Conservation (phyloP, 2,797 vertebrate species). For the Bucorvus abyssinicus region DNA sequence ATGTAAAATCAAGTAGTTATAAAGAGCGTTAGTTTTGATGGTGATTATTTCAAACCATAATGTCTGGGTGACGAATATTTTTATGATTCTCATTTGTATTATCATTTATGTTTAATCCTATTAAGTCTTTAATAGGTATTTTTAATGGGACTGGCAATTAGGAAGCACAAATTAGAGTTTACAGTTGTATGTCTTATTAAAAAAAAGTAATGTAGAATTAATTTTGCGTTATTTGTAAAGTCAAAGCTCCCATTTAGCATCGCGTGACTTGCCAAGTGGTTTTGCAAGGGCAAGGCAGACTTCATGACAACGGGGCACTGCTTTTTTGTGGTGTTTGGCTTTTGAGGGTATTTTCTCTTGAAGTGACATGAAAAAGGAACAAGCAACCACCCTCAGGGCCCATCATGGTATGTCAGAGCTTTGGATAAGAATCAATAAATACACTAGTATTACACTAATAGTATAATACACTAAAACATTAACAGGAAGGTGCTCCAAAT, state of each 20-base stretch:
- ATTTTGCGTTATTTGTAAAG: background rate
- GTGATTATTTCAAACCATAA: background rate
- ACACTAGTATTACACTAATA: no score
- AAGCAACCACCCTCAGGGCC: accelerated
- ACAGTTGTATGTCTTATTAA: background rate
- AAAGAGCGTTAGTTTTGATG: background rate
- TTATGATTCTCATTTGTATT: background rate
- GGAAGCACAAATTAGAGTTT: background rate
- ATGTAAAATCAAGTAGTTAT: background rate
- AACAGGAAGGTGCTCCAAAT: background rate
- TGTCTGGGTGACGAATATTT: background rate
- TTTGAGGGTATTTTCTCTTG: background rate
- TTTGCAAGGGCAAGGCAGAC: background rate
- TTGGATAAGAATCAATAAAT: background rate
- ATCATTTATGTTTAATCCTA: background rate
- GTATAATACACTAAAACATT: background rate
- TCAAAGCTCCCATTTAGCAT: background rate
- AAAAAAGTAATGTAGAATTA: background rate
- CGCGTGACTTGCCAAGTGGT: background rate
- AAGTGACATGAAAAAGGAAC: background rate
- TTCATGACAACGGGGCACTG: background rate
- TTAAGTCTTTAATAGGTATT: background rate
- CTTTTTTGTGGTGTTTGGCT: background rate
- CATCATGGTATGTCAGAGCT: background rate
- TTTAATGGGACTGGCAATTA: background rate